phyloP scores from a whole-genome alignment of 2,113 vertebrate species.

The Falcunculus frontatus region DNA sequence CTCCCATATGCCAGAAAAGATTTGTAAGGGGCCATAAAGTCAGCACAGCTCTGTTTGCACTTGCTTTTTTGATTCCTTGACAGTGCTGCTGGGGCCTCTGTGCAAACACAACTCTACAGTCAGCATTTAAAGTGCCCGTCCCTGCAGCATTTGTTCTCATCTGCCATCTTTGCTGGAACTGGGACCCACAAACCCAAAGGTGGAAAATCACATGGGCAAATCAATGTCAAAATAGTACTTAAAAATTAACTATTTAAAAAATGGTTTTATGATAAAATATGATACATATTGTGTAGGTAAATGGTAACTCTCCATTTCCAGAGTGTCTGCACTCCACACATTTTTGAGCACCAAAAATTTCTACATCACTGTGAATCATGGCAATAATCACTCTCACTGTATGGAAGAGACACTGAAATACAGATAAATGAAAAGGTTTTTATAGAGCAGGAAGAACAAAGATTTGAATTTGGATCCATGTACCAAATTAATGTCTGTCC shows the following conservation, averaged over 20 bases:
- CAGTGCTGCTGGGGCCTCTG: background rate
- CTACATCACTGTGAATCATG: background rate
- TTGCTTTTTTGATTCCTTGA: conserved; percentile 23
- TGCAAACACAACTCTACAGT: background rate
- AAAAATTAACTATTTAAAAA: background rate
- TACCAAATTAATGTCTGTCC: background rate
- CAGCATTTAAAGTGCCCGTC: background rate
- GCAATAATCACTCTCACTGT: background rate
- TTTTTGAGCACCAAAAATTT: background rate
- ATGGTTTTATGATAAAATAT: background rate
- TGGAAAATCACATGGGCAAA: background rate
- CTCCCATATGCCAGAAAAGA: background rate
- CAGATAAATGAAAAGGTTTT: background rate
- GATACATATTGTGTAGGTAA: background rate
- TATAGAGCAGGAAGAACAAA: background rate
- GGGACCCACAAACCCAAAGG: background rate
- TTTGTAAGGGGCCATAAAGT: conserved; percentile 23
- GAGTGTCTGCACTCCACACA: background rate
- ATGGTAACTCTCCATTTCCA: background rate
- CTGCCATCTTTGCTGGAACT: background rate
- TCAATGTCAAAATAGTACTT: background rate
- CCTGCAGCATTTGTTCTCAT: background rate
- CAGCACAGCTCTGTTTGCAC: conserved; percentile 13
- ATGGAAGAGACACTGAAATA: background rate
- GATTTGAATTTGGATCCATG: background rate